Conservation (phyloP, 1,140 invertebrate species). For the Atta colombica region DNA sequence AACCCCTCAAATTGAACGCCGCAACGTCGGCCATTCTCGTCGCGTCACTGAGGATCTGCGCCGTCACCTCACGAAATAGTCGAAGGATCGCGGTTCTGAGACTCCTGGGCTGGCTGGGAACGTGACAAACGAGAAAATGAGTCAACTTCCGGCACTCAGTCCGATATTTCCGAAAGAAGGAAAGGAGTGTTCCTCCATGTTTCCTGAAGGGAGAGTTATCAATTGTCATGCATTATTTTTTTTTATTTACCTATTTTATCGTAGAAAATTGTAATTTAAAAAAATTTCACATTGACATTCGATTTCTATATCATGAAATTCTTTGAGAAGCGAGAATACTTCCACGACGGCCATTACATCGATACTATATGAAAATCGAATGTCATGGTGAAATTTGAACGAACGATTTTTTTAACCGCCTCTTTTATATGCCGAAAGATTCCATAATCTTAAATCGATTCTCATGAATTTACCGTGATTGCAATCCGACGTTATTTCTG, state of each 20-base stretch:
- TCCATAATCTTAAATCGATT: conserved; percentile 33
- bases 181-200: conserved; percentile 60
- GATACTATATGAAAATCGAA: conserved; percentile 76
- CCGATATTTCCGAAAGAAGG: conserved; percentile 47
- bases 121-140: conserved; percentile 65
- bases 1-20: conserved; percentile 41
- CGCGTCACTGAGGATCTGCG: conserved; percentile 38
- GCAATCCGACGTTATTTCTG: not conserved
- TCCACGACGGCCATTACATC: conserved; percentile 32
- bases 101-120: not conserved
- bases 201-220: conserved; percentile 62
- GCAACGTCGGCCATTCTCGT: conserved; percentile 32
- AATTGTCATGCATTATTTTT: conserved; percentile 65
- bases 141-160: conserved; percentile 33
- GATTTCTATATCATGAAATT: conserved; percentile 2
- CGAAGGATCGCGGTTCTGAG: not conserved
- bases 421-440: not conserved
- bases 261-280: not conserved
- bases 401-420: conserved; percentile 49
- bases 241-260: conserved; percentile 66
- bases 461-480: conserved; percentile 4
- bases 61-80: conserved; percentile 58
- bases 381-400: conserved; percentile 77
- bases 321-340: not conserved
- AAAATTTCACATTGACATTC: conserved; percentile 41